phyloP scores from a whole-genome alignment of 1,140 invertebrate genomes.

The Tetraneura akinire region DNA sequence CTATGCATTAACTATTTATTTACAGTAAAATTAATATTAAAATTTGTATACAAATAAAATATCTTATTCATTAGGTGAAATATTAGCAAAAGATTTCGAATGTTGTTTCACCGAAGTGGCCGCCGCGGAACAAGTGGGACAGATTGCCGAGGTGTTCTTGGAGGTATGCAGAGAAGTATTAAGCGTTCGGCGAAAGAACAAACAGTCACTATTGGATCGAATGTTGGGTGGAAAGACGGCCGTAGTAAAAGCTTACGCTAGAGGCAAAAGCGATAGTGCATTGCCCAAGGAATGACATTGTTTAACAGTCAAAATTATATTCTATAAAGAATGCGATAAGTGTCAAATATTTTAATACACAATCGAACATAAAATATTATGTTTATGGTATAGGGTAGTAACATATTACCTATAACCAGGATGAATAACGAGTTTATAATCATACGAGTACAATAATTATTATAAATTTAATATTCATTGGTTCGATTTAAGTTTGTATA shows the following conservation, averaged over 20 bases:
- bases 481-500: no score
- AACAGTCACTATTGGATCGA: slow-evolving; percentile 77
- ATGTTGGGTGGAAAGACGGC: slow-evolving; percentile 78
- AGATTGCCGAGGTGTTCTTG: slow-evolving; percentile 81
- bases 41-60: no score
- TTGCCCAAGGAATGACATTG: slow-evolving; percentile 54
- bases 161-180: slow-evolving; percentile 81
- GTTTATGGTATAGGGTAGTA: no score
- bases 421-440: no score
- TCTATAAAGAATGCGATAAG: background rate
- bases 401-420: no score
- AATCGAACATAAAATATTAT: no score
- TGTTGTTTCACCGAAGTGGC: slow-evolving; percentile 87
- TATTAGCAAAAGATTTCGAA: slow-evolving; percentile 82
- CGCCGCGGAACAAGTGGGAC: slow-evolving; percentile 79
- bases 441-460: no score
- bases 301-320: background rate
- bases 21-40: no score
- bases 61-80: no score
- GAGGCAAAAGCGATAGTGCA: slow-evolving; percentile 71
- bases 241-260: slow-evolving; percentile 70
- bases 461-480: no score
- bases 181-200: slow-evolving; percentile 74
- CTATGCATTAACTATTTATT: no score
- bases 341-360: no score